Conservation (phyloP, 1,140 invertebrate genomes). For the Neodiprion lecontei region DNA sequence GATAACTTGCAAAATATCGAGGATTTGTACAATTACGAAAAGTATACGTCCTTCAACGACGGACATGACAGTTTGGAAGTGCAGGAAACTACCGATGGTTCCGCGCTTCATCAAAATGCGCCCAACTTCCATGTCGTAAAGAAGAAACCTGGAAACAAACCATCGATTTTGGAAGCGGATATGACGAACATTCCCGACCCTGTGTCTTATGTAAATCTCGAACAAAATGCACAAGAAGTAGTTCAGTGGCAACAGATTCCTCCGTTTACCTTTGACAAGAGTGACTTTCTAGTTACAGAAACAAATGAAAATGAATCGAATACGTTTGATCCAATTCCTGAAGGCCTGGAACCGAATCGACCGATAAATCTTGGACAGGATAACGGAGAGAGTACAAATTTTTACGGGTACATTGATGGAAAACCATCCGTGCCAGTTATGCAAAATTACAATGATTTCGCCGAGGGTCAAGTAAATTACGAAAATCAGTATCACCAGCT, state of each 20-base stretch:
- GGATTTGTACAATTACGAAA: constrained; percentile 52
- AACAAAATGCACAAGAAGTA: constrained; percentile 36
- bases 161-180: constrained; percentile 2
- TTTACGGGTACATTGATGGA: not conserved
- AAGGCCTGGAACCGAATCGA: constrained; percentile 38
- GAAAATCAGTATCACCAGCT: not conserved
- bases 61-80: constrained; percentile 5
- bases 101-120: not conserved
- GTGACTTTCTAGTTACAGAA: not conserved
- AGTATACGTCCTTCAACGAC: constrained; percentile 43
- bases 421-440: not conserved
- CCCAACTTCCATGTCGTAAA: not conserved
- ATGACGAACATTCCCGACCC: not conserved
- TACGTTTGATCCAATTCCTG: constrained; percentile 35
- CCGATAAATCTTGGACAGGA: constrained; percentile 23
- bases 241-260: constrained; percentile 51
- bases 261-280: constrained; percentile 20
- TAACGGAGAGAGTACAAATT: not conserved
- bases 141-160: constrained; percentile 9
- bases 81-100: not conserved
- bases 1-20: constrained; percentile 35
- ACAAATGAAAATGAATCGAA: constrained; percentile 22
- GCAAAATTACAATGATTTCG: no score
- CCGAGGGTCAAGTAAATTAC: no score
- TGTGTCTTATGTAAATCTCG: not conserved